Evolutionary conservation across 2,888 invertebrate species (phyloP), one percentile per base, ranked within the genome.

Genomic region (Macropis europaea): DNA sequence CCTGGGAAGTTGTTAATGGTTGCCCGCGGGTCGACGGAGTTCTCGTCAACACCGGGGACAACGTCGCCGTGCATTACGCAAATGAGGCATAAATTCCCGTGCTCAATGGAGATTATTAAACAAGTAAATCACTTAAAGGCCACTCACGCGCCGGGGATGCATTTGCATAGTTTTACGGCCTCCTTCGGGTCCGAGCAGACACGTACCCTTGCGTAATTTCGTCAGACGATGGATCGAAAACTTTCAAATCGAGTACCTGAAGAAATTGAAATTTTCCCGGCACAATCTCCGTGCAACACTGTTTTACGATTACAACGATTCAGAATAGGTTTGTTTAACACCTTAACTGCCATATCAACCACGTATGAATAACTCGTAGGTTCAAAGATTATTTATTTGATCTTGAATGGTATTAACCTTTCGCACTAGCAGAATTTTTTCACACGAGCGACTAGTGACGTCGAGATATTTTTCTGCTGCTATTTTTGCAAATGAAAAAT

Each of bases 31-130:
- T 47, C 50, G 47, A 66, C 38, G 62, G 13, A 40, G 24, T 53
- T 62, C 47, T 48, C 34, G 34, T 43, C 50, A 40, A 56, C 62
- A 47, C 42, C 68, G 38, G 38, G 63, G 53, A 60, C 59, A 53
- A 53, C 73, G 53, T 45, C 75, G 74, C 70, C 71, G 72, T 73
- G 72, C 76, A 81, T 83, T 82, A 82, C 77, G 82, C 76, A 80
- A 85, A 85, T 79, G 78, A 85, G 79, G 73, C 78, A 77, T 84
- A 80, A 84, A 85, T 85, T 84, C 62, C 61, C 68, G 47, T 52
- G 75, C 68, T 81, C 84, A 72, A 83, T 85, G 80, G 74, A 77
- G 79, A 82, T 84, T 84, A 83, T 84, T 82, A 85, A 84, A 82
- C 81, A 78, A 81, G 75, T 83, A 81, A 84, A 85, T 83, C 80